A percentile compares a stretch with the other conserved stretches of the same genome.
These are phyloP conservation scores for Erpornis zantholeuca DNA, from an alignment of 2,113 vertebrate species.

Conservation along the genomic window DNA sequence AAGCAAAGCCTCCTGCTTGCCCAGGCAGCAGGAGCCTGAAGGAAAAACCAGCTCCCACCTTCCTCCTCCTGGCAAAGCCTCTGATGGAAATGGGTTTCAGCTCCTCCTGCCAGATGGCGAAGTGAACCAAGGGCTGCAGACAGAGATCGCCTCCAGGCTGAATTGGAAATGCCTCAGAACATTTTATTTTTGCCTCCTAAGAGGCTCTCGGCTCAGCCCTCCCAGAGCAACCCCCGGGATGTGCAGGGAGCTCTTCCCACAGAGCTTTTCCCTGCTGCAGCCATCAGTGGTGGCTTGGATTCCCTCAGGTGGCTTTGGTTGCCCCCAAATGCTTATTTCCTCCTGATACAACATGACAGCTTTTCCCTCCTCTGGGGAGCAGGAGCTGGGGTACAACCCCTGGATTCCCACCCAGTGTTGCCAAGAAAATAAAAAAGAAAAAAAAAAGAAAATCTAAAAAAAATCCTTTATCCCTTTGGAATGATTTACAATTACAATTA, in stretches of 20 bases:
- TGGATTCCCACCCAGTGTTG: not conserved
- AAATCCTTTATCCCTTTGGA: not conserved
- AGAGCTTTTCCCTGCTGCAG: not conserved
- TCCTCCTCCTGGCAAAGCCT: conserved; percentile 17
- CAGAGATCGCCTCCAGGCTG: conserved; percentile 32
- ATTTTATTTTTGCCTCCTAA: conserved; percentile 42
- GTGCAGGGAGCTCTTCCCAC: not conserved
- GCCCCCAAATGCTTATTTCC: not conserved
- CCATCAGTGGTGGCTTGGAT: not conserved
- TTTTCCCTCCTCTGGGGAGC: not conserved
- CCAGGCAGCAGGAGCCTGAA: not conserved
- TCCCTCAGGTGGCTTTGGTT: no score
- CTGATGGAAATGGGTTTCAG: conserved; percentile 47
- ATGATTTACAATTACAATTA: not conserved
- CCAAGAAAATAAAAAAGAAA: no score
- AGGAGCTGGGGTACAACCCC: not conserved
- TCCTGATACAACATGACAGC: not conserved
- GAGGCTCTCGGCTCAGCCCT: not conserved
- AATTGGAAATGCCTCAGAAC: conserved; percentile 35
- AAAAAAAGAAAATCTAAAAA: not conserved
- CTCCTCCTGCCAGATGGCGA: conserved; percentile 58
- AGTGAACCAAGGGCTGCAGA: conserved; percentile 43
- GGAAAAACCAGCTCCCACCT: conserved; percentile 34
- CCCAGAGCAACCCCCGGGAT: fast-evolving
- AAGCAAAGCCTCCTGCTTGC: not conserved